A percentile compares a stretch with the other conserved stretches of the same genome.
These are phyloP conservation scores for Chymomyza fuscimana DNA, from an alignment of 2,888 invertebrate genomes.

Conservation along the genomic window DNA sequence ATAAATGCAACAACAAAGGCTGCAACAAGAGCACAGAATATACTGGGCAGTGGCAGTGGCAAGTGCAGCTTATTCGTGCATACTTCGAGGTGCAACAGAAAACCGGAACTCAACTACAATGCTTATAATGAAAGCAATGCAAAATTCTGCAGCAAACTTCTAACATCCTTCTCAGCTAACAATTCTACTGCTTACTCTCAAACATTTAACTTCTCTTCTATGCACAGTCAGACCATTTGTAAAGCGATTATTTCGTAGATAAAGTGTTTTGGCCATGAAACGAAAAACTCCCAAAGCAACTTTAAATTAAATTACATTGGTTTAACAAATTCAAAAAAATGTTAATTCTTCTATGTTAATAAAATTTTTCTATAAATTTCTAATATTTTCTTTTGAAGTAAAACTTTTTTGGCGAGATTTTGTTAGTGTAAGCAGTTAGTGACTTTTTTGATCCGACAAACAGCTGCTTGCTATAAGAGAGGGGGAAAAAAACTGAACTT, in stretches of 20 bases:
- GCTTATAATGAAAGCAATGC: background rate
- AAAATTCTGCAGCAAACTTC: background rate
- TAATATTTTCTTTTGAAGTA: too few species aligned
- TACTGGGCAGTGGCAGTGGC: background rate
- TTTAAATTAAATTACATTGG: background rate
- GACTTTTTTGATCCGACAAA: too few species aligned
- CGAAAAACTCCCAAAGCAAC: background rate
- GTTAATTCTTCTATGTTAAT: too few species aligned
- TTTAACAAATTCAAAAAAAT: too few species aligned
- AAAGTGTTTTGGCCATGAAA: background rate
- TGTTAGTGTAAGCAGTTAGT: too few species aligned
- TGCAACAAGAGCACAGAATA: slow-evolving; percentile 11
- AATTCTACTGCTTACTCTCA: background rate
- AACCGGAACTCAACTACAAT: background rate
- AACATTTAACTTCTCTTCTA: background rate
- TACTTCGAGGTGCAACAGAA: slow-evolving; percentile 18
- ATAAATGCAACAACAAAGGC: slow-evolving; percentile 5
- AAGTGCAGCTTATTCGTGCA: slow-evolving; percentile 41
- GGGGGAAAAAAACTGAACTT: too few species aligned
- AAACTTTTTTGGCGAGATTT: too few species aligned
- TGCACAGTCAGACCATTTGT: background rate
- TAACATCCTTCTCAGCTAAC: background rate
- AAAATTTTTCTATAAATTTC: too few species aligned
- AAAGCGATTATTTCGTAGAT: background rate
- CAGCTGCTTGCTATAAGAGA: too few species aligned